phyloP scores from a whole-genome alignment of 2,113 vertebrate species.

The Pionites leucogaster region DNA sequence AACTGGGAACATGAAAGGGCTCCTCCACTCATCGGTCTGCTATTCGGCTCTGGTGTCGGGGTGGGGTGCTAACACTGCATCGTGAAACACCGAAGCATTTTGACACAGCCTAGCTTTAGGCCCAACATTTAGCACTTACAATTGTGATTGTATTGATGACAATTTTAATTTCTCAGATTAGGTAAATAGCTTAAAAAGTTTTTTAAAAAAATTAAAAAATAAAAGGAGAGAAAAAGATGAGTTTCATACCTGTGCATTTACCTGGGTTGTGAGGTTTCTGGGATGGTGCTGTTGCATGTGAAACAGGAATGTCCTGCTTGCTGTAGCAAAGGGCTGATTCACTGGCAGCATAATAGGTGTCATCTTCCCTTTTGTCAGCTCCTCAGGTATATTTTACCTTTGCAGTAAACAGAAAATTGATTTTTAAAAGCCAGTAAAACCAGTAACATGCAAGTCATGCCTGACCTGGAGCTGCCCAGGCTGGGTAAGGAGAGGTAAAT shows the following conservation, averaged over 20 bases:
- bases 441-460: neutral
- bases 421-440: slow-evolving; percentile 48
- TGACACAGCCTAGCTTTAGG: neutral
- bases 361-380: slow-evolving; percentile 49
- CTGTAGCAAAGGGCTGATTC: slow-evolving; percentile 39
- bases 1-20: neutral
- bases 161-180: neutral
- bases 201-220: too few relatives aligned
- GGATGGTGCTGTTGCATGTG: neutral
- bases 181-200: neutral
- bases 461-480: neutral
- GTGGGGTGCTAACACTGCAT: neutral
- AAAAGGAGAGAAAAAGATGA: too few relatives aligned
- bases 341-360: slow-evolving; percentile 15
- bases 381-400: slow-evolving; percentile 19
- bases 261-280: neutral
- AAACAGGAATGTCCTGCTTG: slow-evolving; percentile 56
- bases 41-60: neutral
- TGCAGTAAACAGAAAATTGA: slow-evolving; percentile 42
- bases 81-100: neutral
- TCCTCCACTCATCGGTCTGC: neutral
- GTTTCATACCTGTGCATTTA: slow-evolving; percentile 15
- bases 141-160: neutral
- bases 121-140: neutral
- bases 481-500: neutral